A percentile compares a stretch with the other conserved stretches of the same genome.
Evolutionary conservation across 1,140 invertebrate species (phyloP).

Genomic region (Tetramorium parvispinum): DNA sequence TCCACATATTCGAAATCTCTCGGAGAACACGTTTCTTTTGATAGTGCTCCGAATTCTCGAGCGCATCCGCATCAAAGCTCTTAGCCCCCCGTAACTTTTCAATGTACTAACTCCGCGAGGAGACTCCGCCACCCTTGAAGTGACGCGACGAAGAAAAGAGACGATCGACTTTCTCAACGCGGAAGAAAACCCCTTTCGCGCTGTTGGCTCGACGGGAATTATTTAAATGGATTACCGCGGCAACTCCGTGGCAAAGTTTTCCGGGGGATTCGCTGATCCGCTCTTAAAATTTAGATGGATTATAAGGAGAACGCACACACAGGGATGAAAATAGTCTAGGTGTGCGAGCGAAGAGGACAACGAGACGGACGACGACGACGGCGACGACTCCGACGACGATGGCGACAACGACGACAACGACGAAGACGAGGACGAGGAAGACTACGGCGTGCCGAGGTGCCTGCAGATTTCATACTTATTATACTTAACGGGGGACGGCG

Average conservation of each 20-base stretch:
- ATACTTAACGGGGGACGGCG: slow-evolving; percentile 82
- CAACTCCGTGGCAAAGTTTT: slow-evolving; percentile 80
- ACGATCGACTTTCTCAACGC: slow-evolving; percentile 70
- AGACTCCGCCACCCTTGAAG: slow-evolving; percentile 19
- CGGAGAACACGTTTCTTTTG: background rate
- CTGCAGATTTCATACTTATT: slow-evolving; percentile 83
- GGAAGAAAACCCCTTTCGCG: slow-evolving; percentile 74
- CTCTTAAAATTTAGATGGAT: slow-evolving; percentile 86
- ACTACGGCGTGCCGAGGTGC: slow-evolving; percentile 29
- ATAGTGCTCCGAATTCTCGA: background rate
- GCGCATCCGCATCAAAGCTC: slow-evolving; percentile 35
- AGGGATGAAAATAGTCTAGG: slow-evolving; percentile 29
- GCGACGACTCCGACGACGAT: slow-evolving; percentile 72
- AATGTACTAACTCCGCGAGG: slow-evolving; percentile 46
- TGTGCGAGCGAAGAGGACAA: slow-evolving; percentile 62
- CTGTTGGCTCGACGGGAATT: slow-evolving; percentile 82
- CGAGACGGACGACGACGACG: slow-evolving; percentile 69
- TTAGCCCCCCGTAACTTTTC: slow-evolving; percentile 53
- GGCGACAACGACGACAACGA: slow-evolving; percentile 64
- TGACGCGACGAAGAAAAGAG: slow-evolving; percentile 41
- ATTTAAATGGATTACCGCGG: slow-evolving; percentile 85
- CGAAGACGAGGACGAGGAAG: slow-evolving; percentile 45
- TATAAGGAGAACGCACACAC: slow-evolving; percentile 75
- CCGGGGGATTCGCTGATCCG: slow-evolving; percentile 80
- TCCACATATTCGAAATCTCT: background rate